Evolutionary conservation across 2,888 invertebrate genomes (phyloP), one percentile per base, ranked within the genome.

Genomic region (Sarcophaga carnaria): DNA sequence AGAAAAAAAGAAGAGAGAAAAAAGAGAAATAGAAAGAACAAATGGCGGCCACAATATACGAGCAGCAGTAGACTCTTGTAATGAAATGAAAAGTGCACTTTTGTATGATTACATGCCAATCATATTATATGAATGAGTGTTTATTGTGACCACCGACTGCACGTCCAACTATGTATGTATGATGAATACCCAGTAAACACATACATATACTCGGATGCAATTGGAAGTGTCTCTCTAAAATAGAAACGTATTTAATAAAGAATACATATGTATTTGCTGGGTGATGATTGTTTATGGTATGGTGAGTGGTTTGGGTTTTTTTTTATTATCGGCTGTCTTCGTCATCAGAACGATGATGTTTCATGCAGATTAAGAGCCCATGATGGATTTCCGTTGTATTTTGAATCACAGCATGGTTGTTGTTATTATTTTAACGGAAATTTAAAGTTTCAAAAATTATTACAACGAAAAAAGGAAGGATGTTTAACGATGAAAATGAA

Each of bases 81-180:
- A 77, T 71, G 59, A 82, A 82, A 76, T 66, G 64, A 76, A 82
- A 82, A 82, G 76, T 82, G 71, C 76, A 75, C 71, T 76, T 71
- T 37, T 37, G 60, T 83, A 71, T 67, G 66, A 71, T 72, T 60
- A 60, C 71, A 72, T 63, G 5, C 54, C 59, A 71, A 11, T 27
- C 22, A 59, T 62, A 1, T 10, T 10, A 37, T 37, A 37, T 6
- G 37, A 37, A 37, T 37, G 37, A 37, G 37, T 37, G 2, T 37
- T 37, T 37, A 37, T 37, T 37, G 37, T 37, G 37, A 37, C 37
- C 37, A 37, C 37, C 37, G 37, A 37, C 37, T 37, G 37, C 37
- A 37, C 37, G 37, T 37, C 37, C 37, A 37, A 8, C 8, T 37
- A 37, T 37, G 8, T 37, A 8, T 10, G 37, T 37, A 8, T 37